Evolutionary conservation across 2,113 vertebrate genomes (phyloP).

Genomic region (Boleophthalmus pectinirostris): DNA sequence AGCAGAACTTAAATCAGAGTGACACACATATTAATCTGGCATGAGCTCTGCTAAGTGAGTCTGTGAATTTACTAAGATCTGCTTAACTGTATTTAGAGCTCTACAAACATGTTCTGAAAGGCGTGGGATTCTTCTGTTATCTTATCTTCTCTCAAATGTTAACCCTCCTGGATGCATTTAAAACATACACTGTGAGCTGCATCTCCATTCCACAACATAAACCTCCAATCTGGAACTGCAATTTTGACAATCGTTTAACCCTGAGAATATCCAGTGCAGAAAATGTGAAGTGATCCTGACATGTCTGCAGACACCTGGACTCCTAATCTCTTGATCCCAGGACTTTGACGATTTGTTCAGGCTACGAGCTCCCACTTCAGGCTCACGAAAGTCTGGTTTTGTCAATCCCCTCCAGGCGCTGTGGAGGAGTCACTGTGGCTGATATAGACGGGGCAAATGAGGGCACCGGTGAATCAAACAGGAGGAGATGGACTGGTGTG

Average conservation of each 20-base stretch:
- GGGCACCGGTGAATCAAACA: background rate
- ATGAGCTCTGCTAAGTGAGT: too few species aligned
- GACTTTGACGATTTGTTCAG: constrained; percentile 6
- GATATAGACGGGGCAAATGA: background rate
- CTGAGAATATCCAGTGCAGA: background rate
- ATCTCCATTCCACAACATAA: too few species aligned
- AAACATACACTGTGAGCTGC: too few species aligned
- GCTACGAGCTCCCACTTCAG: background rate
- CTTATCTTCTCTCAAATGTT: too few species aligned
- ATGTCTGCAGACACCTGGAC: background rate
- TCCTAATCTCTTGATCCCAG: constrained; percentile 2
- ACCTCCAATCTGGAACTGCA: too few species aligned
- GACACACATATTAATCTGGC: too few species aligned
- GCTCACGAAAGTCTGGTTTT: background rate
- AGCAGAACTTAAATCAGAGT: too few species aligned
- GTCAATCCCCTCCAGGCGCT: background rate
- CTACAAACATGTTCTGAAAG: too few species aligned
- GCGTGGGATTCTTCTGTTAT: too few species aligned
- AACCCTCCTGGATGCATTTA: too few species aligned
- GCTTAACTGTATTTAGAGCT: too few species aligned
- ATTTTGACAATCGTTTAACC: background rate
- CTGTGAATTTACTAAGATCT: too few species aligned
- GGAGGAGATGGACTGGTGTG: background rate
- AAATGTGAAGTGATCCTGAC: background rate
- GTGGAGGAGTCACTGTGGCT: background rate